Conservation (phyloP, 2,888 invertebrate genomes). For the Bhutanitis thaidina region DNA sequence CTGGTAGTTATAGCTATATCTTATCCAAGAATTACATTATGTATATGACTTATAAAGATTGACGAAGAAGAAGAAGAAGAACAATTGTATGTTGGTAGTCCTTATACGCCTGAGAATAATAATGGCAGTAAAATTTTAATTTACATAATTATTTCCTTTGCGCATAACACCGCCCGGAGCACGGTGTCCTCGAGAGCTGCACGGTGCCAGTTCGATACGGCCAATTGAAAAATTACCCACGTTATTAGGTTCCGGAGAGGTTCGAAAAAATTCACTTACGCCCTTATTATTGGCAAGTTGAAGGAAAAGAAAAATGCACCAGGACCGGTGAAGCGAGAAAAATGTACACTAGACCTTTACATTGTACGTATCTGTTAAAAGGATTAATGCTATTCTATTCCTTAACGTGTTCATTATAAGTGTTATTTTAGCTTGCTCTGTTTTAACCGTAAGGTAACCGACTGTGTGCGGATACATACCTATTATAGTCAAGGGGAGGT, state of each 20-base stretch:
- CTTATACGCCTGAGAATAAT: no score
- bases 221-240: constrained; percentile 77
- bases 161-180: constrained; percentile 39
- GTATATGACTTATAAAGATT: no score
- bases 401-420: not conserved
- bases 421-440: constrained; percentile 13
- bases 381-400: not conserved
- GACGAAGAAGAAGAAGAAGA: no score
- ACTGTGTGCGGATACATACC: not conserved
- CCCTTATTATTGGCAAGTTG: constrained; percentile 44
- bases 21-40: no score
- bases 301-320: constrained; percentile 46
- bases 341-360: constrained; percentile 36
- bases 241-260: constrained; percentile 66
- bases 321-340: constrained; percentile 46
- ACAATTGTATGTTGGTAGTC: no score
- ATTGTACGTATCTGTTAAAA: not conserved
- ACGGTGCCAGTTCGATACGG: constrained; percentile 43
- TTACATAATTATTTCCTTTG: constrained; percentile 2
- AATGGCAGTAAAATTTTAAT: no score
- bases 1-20: no score
- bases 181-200: constrained; percentile 34
- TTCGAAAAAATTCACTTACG: constrained; percentile 60
- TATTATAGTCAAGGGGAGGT: constrained; percentile 40
- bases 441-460: constrained; percentile 11